phyloP scores from a whole-genome alignment of 1,140 invertebrate species.

The Drosophila leontia region DNA sequence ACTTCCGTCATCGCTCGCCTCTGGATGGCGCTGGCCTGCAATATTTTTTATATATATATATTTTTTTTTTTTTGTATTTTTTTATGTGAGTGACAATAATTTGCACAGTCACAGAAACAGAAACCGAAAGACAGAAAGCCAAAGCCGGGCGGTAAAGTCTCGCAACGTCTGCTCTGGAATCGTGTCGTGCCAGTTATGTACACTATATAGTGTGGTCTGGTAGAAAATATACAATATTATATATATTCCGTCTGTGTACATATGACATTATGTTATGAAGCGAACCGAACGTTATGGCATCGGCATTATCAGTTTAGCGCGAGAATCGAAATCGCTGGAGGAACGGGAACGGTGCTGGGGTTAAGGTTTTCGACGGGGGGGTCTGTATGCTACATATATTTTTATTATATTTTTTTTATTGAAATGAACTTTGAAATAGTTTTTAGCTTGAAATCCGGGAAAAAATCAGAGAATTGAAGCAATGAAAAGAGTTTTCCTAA shows the following conservation, averaged over 20 bases:
- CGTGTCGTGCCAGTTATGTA: slow-evolving; percentile 48
- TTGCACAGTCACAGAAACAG: slow-evolving; percentile 73
- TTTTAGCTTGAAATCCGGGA: background rate
- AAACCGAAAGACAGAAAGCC: slow-evolving; percentile 20
- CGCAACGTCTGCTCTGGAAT: slow-evolving; percentile 21
- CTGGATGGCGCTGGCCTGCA: slow-evolving; percentile 71
- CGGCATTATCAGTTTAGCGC: slow-evolving; percentile 30
- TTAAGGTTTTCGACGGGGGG: slow-evolving; percentile 31
- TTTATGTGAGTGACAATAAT: slow-evolving; percentile 74
- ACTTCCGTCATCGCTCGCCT: slow-evolving; percentile 78
- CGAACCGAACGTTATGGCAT: slow-evolving; percentile 29
- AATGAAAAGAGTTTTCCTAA: background rate
- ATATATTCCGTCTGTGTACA: slow-evolving; percentile 13
- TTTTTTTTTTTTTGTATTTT: background rate
- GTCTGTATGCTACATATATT: slow-evolving; percentile 3
- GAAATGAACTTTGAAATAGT: background rate
- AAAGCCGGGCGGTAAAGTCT: slow-evolving; percentile 14
- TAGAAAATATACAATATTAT: background rate
- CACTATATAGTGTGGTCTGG: slow-evolving; percentile 18
- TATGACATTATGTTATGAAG: slow-evolving; percentile 28
- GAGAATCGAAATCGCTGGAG: slow-evolving; percentile 5
- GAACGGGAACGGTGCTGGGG: slow-evolving; percentile 8
- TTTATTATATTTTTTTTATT: background rate
- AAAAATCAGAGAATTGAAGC: background rate
- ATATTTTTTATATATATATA: slow-evolving; percentile 36